A percentile compares a stretch with the other conserved stretches of the same genome.
phyloP scores from a whole-genome alignment of 2,113 vertebrate genomes.

The Zingel zingel region DNA sequence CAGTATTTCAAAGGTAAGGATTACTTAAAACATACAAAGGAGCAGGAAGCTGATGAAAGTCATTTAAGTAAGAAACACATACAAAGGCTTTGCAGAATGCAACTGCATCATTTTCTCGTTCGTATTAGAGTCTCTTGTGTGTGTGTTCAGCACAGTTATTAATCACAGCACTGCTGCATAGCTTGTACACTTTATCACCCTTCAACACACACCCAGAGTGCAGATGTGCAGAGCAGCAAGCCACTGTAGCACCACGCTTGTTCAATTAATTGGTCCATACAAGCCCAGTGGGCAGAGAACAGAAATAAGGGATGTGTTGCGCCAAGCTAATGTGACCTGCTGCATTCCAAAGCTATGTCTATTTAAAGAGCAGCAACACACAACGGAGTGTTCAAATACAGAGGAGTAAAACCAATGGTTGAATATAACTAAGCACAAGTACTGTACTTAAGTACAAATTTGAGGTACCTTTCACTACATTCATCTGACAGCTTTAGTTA shows the following conservation, averaged over 20 bases:
- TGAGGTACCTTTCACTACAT: too few species aligned
- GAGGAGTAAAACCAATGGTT: fast-evolving
- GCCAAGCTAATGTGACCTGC: neutral
- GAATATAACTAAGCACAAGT: too few species aligned
- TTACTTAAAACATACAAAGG: neutral
- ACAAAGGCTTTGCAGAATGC: slow-evolving; percentile 18
- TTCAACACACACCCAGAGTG: slow-evolving; percentile 12
- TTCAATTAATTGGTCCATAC: slow-evolving; percentile 26
- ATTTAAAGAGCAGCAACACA: neutral
- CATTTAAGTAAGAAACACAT: neutral
- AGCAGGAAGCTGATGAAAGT: neutral
- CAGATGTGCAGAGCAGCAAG: slow-evolving; percentile 27
- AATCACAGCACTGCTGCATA: slow-evolving; percentile 36
- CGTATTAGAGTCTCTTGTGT: slow-evolving; percentile 13
- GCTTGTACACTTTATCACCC: slow-evolving; percentile 26
- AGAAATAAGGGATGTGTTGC: neutral
- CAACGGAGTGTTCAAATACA: neutral
- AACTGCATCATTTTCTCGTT: slow-evolving; percentile 29
- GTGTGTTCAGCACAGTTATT: slow-evolving; percentile 53
- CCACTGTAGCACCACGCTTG: neutral
- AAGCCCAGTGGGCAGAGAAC: neutral
- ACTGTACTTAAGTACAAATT: too few species aligned
- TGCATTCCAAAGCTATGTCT: neutral
- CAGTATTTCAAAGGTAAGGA: neutral
- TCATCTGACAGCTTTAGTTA: too few species aligned